Evolutionary conservation across 2,113 vertebrate species (phyloP), one percentile per base, ranked within the genome.

Genomic region (Xenotilapia caudafasciata): DNA sequence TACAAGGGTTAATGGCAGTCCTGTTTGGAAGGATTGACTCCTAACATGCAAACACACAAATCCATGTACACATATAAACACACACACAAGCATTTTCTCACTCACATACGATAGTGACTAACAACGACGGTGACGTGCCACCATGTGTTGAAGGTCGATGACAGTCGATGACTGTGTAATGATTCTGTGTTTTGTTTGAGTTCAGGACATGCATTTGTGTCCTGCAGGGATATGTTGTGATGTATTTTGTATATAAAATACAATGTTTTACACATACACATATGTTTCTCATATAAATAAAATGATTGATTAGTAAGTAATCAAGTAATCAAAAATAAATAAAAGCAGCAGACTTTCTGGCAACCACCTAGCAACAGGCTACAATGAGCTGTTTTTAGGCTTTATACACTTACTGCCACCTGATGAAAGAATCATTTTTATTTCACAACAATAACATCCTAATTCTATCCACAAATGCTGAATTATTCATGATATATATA

Each of bases 1-100:
- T 62, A 89, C 88, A 88, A 87, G 92, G 93, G 93, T 95, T 95
- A 95, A 93, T 94, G 83, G 91, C 58, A 68, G 89, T 79, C 65
- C 60, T 91, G 88, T 95, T 91, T 86, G 56, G 58, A 90, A 53
- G 84, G 87, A 92, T 80, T 83, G 86, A 90, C 86, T 91, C 47
- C 75, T 86, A 79, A 90, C 45, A 81, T 62, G 77, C 82, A 87
- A 49, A 84, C 55, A 90, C 80, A 92, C 88, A 88, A 49, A 55
- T 35, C 14, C 60, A 65, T 7, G 31, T 13, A 86, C 51, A 87
- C 45, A 87, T 38, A 86, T 4, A 49, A 11, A 83, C 26, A 80
- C 55, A 28, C 53, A 68, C 85, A 75, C 83, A 84, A 40, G 90
- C 5, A 87, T 65, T 65, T 68, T 83, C 26, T 60, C 33, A 87